Percentiles rank a stretch among this genome's conserved stretches.
These are phyloP conservation scores for Scrobipalpa costella DNA, from an alignment of 2,888 invertebrate genomes.

Conservation along the genomic window DNA sequence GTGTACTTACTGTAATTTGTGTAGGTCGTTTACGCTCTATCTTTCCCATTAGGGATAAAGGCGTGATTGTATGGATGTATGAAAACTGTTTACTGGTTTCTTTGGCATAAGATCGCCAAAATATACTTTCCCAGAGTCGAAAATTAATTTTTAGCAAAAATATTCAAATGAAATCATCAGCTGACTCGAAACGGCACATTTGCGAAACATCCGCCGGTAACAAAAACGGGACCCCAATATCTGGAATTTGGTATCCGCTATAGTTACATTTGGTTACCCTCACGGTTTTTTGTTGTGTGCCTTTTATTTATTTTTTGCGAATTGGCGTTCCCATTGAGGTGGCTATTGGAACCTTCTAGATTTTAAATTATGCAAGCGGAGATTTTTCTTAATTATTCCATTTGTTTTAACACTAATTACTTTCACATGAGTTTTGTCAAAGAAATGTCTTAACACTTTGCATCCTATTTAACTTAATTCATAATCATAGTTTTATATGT, in stretches of 20 bases:
- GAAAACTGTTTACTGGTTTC: too few relatives aligned
- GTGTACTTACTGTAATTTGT: too few relatives aligned
- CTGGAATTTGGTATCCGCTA: conserved; percentile 59
- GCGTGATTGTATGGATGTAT: too few relatives aligned
- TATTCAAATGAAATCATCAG: conserved; percentile 29
- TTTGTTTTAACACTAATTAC: background rate
- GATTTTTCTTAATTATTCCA: conserved; percentile 1
- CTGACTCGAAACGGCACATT: conserved; percentile 35
- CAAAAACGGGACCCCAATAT: conserved; percentile 50
- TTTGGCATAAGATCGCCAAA: background rate
- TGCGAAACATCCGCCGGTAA: conserved; percentile 32
- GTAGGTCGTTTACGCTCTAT: too few relatives aligned
- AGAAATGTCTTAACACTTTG: too few relatives aligned
- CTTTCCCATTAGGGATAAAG: too few relatives aligned
- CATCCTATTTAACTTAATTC: too few relatives aligned
- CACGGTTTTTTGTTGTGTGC: conserved; percentile 40
- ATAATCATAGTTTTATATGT: too few relatives aligned
- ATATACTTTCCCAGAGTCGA: background rate
- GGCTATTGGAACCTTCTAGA: background rate
- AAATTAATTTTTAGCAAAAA: conserved; percentile 4
- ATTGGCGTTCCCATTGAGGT: conserved; percentile 28
- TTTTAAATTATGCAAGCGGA: background rate
- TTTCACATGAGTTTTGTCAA: background rate
- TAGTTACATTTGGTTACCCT: conserved; percentile 41
- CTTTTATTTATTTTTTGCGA: conserved; percentile 35